Percentiles rank a stretch among this genome's conserved stretches.
Evolutionary conservation across 2,113 vertebrate species (phyloP).

Genomic region (Daboia siamensis): DNA sequence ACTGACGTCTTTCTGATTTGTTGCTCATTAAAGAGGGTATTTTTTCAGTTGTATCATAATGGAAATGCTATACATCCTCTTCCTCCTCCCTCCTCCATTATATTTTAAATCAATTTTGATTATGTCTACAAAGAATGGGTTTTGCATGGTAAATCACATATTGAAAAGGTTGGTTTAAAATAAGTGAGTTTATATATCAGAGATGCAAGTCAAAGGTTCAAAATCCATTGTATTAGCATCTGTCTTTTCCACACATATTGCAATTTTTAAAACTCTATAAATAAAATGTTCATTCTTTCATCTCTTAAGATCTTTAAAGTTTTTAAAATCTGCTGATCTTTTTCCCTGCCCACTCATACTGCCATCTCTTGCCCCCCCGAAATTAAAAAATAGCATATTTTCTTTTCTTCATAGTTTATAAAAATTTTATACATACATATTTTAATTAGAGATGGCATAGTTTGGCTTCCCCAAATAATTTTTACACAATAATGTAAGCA

Average conservation of each 20-base stretch:
- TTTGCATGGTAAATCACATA: not conserved
- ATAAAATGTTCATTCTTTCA: not conserved
- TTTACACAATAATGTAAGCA: slow-evolving; percentile 23
- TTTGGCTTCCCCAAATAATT: slow-evolving; percentile 27
- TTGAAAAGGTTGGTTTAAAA: not conserved
- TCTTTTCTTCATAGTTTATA: not conserved
- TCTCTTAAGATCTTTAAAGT: not conserved
- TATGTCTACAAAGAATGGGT: not conserved
- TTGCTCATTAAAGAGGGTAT: not conserved
- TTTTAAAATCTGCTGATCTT: not conserved
- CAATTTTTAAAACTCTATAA: not conserved
- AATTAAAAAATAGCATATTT: not conserved
- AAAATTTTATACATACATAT: not conserved
- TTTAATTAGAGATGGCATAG: slow-evolving; percentile 28
- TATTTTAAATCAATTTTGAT: not conserved
- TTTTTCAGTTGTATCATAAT: not conserved
- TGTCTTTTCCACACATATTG: not conserved
- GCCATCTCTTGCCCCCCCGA: not conserved
- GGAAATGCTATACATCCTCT: not conserved
- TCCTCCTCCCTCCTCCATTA: not conserved
- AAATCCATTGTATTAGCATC: not conserved
- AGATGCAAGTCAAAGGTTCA: not conserved
- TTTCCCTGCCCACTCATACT: not conserved
- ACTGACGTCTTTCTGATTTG: not conserved
- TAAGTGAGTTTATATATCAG: not conserved